These are phyloP conservation scores for Varanus komodoensis DNA, from an alignment of 2,113 vertebrate species.

Conservation along the genomic window DNA sequence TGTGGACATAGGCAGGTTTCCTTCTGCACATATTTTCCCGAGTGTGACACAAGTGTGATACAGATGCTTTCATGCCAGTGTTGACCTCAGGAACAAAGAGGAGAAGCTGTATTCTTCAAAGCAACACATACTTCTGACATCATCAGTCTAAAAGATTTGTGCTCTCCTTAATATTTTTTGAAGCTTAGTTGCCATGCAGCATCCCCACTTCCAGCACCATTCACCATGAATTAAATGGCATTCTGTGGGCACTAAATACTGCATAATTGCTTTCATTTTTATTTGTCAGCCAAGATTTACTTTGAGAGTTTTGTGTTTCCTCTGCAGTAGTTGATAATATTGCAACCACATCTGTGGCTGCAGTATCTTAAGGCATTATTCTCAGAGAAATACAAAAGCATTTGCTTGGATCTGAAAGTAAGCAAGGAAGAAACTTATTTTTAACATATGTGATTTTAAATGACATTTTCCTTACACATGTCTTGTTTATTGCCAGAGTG, in stretches of 20 bases:
- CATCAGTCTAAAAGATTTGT: neutral
- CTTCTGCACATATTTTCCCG: neutral
- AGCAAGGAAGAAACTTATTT: conserved; percentile 2
- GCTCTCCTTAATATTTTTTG: neutral
- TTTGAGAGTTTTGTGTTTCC: neutral
- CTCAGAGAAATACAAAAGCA: neutral
- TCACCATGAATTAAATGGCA: neutral
- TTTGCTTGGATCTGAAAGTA: neutral
- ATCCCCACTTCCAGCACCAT: neutral
- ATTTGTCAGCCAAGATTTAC: neutral
- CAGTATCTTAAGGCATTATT: neutral
- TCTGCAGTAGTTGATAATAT: neutral
- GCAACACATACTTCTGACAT: neutral
- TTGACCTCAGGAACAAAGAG: neutral
- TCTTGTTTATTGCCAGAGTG: neutral
- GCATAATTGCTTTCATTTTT: neutral
- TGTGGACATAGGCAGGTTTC: neutral
- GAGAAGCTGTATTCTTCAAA: neutral
- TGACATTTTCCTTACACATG: neutral
- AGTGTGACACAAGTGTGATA: neutral
- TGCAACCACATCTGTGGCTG: neutral
- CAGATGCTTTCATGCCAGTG: neutral
- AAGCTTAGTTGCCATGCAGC: neutral
- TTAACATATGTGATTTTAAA: neutral
- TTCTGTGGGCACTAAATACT: neutral